Evolutionary conservation across 2,113 vertebrate species (phyloP), one percentile per base, ranked within the genome.

Genomic region (Cheilinus undulatus): DNA sequence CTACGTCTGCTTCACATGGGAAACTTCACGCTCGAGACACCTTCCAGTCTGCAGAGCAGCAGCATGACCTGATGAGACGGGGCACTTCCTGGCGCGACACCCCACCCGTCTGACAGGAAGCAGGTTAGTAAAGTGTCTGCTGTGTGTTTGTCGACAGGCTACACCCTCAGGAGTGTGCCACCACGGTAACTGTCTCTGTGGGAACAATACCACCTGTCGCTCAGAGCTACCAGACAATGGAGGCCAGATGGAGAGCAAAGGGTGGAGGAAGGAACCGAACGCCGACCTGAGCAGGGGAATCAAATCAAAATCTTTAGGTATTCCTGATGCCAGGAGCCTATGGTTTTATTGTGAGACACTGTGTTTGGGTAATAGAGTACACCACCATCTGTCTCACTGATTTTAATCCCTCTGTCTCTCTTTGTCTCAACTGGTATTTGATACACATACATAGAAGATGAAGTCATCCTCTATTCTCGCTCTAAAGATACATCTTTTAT

Each of bases 131-230:
- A 64, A 52, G 76, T 22, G 49, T 8, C 43, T 65, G 42, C 14
- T 75, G 78, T 63, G 38, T 42, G 54, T 73, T 61, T 30, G 59
- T 63, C 69, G 61, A 82, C 65, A 56, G 64, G 76, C 69, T 83
- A 76, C 82, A 83, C 80, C 75, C 80, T 74, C 52, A 79, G 73
- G 74, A 90, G 88, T 78, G 88, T 90, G 89, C 89, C 86, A 78
- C 83, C 78, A 73, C 54, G n/a, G 86, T 60, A 82, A 90, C 85
- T 81, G 83, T 92, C 78, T 89, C 71, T 24, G 52, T 84, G 86
- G 82, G 85, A 91, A 91, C 86, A 86, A 92, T 88, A 65, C 75
- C 87, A 88, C 86, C 87, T 92, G 89, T 84, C 60, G 69, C 82
- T 81, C 69, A 46, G 61, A 72, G 71, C 74, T 15, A 60, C 49